phyloP scores from a whole-genome alignment of 2,797 vertebrate genomes.

The Coilia nasus region DNA sequence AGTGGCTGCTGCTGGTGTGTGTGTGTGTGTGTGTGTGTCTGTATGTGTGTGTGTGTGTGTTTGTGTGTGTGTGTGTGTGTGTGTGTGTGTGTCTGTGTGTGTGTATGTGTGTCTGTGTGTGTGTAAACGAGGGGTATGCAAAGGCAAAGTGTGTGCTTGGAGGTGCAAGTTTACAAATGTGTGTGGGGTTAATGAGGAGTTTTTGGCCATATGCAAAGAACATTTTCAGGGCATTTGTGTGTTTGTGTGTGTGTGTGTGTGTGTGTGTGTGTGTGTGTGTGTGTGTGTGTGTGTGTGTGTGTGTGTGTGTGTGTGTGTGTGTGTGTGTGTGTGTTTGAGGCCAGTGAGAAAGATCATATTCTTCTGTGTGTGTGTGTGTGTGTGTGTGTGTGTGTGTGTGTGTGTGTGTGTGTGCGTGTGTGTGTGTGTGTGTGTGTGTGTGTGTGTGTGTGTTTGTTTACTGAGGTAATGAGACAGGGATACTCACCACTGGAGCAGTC shows the following conservation, averaged over 20 bases:
- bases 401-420: neutral
- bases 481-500: slow-evolving; percentile 99
- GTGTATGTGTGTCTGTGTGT: neutral
- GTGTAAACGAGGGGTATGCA: neutral
- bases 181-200: neutral
- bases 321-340: neutral
- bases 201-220: neutral
- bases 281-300: neutral
- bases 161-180: neutral
- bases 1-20: slow-evolving; percentile 43
- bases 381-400: neutral
- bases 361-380: neutral
- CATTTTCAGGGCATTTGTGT: neutral
- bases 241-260: neutral
- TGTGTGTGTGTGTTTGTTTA: neutral
- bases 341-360: no score
- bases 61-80: neutral
- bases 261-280: neutral
- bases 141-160: neutral
- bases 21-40: no score
- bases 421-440: neutral
- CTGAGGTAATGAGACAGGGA: neutral
- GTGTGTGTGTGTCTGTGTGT: neutral
- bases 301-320: neutral
- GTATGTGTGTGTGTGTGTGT: neutral